Conservation (phyloP, 2,888 invertebrate species). For the Acrobeloides nanus region DNA sequence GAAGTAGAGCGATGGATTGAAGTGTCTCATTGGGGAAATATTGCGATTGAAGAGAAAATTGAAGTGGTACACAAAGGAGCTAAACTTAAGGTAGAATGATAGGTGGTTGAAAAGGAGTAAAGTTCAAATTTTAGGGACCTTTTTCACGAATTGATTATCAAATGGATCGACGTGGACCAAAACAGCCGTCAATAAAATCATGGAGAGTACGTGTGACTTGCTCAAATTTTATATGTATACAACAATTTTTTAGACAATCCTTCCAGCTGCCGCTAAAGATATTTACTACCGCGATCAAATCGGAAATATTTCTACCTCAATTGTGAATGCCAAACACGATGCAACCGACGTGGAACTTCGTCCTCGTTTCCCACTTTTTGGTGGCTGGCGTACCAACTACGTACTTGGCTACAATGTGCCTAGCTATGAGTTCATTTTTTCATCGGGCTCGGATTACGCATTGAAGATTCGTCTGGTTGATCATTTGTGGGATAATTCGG, state of each 20-base stretch:
- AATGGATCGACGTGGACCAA: conserved; percentile 75
- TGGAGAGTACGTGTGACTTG: no score
- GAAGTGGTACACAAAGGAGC: conserved; percentile 89
- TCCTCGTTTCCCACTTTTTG: conserved; percentile 92
- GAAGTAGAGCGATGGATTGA: conserved; percentile 78
- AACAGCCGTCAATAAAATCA: conserved; percentile 65
- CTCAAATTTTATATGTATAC: no score
- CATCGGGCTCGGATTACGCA: conserved; percentile 64
- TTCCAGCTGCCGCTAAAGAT: conserved; percentile 78
- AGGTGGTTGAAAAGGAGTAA: no score
- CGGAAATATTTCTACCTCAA: conserved; percentile 93
- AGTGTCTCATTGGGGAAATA: conserved; percentile 97
- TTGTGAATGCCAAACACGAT: conserved; percentile 77
- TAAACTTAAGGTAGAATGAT: conserved; percentile 66
- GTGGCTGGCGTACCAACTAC: conserved; percentile 97
- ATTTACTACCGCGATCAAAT: conserved; percentile 97
- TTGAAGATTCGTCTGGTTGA: conserved; percentile 89
- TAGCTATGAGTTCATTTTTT: conserved; percentile 82
- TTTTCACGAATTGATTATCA: conserved; percentile 95
- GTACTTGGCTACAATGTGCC: conserved; percentile 93
- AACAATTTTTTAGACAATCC: conserved; percentile 57
- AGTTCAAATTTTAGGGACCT: no score
- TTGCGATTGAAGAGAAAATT: conserved; percentile 88
- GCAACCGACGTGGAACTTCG: conserved; percentile 89
- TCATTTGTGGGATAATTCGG: conserved; percentile 92